Base-by-base conservation (phyloP, 2,888 invertebrate genomes). In the Cantharis rustica region DNA sequence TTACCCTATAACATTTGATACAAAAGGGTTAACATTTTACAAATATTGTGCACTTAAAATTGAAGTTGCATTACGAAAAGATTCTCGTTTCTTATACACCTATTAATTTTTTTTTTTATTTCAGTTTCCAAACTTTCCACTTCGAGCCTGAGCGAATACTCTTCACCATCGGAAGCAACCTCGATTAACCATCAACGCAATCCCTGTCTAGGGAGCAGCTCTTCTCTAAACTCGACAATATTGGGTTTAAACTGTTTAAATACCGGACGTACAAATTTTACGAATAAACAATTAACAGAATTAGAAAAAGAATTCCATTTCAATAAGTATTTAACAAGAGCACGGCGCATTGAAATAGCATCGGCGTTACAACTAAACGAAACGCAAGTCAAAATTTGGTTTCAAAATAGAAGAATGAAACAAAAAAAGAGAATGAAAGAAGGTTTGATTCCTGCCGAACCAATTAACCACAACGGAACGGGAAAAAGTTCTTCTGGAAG, bases 291-390 rank as follows among this genome's bases (percentile, higher is more conserved):
- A 88, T 93, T 99, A 80, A 99, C 99, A 2, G 99, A 99, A 89
- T 91, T 99, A 81, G 99, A 99, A 88, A 99, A 99, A 87, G 99
- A 99, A 89, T 99, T 99, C 90, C 99, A 99, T 89, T 99, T 98
- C 90, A 98, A 98, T 90, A 98, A 98, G 89, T 99, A 99, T 90
- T 92, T 99, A 85, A 99, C 99, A 61, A 90, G 99, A 83, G 98
- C 98, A 61, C 91, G 99, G 81, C 92, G 99, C 84, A 98, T 99
- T 87, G 99, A 99, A 89, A 99, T 99, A 82, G 99, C 99, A 0
- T 96, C 97, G 2, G 95, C 98, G 3, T 90, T 99, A 73, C 97
- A 98, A 86, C 92, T 99, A 72, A 99, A 98, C 89, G 99, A 99
- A 88, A 98, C 98, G 1, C 98, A 99, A 91, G 91, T 92, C 77